phyloP scores from a whole-genome alignment of 2,888 invertebrate genomes.

The Hyles lineata region DNA sequence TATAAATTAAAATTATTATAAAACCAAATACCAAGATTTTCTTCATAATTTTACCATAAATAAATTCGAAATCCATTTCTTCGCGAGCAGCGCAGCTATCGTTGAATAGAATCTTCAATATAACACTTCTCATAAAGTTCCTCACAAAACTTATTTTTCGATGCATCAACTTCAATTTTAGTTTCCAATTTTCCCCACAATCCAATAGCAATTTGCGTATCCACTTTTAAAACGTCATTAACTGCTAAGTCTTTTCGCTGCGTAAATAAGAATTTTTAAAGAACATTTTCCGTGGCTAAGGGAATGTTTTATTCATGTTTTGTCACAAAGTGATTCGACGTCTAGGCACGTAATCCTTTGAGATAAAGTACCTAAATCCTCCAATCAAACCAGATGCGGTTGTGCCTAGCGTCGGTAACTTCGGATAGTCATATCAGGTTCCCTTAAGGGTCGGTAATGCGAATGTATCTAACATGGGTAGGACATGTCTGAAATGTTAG shows the following conservation, averaged over 20 bases:
- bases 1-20: too few species aligned
- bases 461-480: neutral
- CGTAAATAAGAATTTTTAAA: constrained; percentile 24
- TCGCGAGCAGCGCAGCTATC: neutral
- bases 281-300: constrained; percentile 10
- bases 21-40: too few species aligned
- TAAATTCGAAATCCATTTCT: neutral
- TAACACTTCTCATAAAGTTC: neutral
- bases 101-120: neutral
- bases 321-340: constrained; percentile 25
- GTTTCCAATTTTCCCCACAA: constrained; percentile 18
- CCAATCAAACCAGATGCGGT: constrained; percentile 20
- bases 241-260: constrained; percentile 5
- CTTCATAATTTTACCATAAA: neutral
- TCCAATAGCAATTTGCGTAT: constrained; percentile 27
- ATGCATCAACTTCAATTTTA: neutral
- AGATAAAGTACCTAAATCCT: constrained; percentile 25
- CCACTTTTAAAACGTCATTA: constrained; percentile 22
- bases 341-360: constrained; percentile 27
- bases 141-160: neutral
- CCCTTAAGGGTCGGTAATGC: neutral
- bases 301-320: constrained; percentile 27
- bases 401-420: constrained; percentile 12
- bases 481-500: neutral
- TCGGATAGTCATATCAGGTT: constrained; percentile 13